Evolutionary conservation across 2,113 vertebrate species (phyloP), one percentile per base, ranked within the genome.

Genomic region (Perca fluviatilis): DNA sequence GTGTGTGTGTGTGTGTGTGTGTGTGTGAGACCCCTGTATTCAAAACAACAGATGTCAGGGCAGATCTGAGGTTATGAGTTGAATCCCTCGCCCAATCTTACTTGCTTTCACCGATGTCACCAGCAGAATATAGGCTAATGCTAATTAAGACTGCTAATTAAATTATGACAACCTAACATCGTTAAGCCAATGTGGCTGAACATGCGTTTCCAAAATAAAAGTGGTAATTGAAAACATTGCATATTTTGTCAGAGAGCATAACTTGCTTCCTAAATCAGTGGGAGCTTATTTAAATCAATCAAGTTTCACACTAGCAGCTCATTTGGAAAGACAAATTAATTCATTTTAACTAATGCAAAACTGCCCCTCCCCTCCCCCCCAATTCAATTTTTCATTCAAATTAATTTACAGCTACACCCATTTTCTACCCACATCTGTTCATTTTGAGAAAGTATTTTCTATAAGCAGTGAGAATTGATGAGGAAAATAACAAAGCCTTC

Each of bases 131-230:
- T 53, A 43, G 40, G 40, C 40, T 43, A 21, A 46, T 15, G 50
- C 80, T 79, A 84, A 80, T 86, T 79, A 79, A n/a, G 16, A 8
- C 21, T 18, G 21, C 54, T 77, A 73, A 89, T 87, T 75, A 73
- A 82, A 77, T 80, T 51, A 74, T 84, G 58, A 84, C 49, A 78
- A 61, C 62, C 12, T 10, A 61, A 43, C 2, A 0, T 82, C 68
- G 78, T 83, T 82, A 72, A 83, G 77, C 40, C 64, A 70, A n/a
- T 68, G 43, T 8, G 4, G 75, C 40, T 61, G 30, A 87, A 83
- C 77, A 88, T 72, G 69, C 85, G 87, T 67, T 86, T 6, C 30
- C 21, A 60, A 69, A 60, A 84, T 72, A 40, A 74, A 76, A 61
- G 2, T 50, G 54, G 14, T 74, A 60, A 84, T 82, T 86, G 51